Evolutionary conservation across 2,888 invertebrate species (phyloP).

Genomic region (Lepas anatifera): DNA sequence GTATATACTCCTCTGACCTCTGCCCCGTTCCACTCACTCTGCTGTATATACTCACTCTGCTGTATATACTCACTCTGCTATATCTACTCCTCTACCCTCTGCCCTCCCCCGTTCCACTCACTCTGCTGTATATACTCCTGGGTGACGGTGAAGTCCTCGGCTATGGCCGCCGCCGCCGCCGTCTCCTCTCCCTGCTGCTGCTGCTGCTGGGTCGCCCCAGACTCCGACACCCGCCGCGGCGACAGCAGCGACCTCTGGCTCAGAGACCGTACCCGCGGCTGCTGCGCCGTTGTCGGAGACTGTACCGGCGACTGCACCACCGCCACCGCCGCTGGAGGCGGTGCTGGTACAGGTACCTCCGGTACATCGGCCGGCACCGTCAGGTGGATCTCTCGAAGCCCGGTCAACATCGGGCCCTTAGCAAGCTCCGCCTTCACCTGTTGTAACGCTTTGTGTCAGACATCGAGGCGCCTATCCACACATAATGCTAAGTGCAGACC

Average conservation of each 20-base stretch:
- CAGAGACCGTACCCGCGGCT: not conserved
- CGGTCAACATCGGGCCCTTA: conserved; percentile 3
- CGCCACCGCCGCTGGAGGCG: not conserved
- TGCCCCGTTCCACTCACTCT: too few relatives aligned
- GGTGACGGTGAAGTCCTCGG: conserved; percentile 67
- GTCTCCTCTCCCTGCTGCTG: not conserved
- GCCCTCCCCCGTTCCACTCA: conserved; percentile 42
- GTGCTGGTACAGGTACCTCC: not conserved
- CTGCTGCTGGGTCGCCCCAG: too few relatives aligned
- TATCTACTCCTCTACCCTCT: too few relatives aligned
- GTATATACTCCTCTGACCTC: too few relatives aligned
- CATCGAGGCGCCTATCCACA: too few relatives aligned
- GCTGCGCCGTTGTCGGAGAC: too few relatives aligned
- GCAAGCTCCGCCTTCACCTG: conserved; percentile 63
- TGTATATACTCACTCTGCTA: too few relatives aligned
- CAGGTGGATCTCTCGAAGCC: not conserved
- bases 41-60: conserved; percentile 71
- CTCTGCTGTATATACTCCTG: conserved; percentile 90
- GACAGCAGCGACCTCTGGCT: not conserved
- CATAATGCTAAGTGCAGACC: too few relatives aligned
- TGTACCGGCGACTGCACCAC: not conserved
- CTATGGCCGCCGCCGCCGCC: conserved; percentile 1
- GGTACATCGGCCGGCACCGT: not conserved
- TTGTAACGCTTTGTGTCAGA: too few relatives aligned
- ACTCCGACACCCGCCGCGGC: conserved; percentile 2